phyloP scores from a whole-genome alignment of 2,797 vertebrate genomes.

The Xenops minutus region DNA sequence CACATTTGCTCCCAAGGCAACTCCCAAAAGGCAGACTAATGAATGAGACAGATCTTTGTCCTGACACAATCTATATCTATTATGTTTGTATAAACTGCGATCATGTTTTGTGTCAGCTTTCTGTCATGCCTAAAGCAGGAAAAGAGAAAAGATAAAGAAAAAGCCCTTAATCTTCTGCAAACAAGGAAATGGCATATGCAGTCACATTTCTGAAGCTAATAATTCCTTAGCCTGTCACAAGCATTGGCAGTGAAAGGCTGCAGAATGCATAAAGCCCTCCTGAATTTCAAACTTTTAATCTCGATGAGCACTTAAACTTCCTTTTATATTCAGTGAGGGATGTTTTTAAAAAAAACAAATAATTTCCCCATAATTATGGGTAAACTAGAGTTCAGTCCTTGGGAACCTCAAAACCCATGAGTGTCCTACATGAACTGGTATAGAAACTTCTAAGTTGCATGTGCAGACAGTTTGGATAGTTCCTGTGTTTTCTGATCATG shows the following conservation, averaged over 20 bases:
- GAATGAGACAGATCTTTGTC: not conserved
- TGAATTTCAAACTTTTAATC: not conserved
- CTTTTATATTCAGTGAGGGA: not conserved
- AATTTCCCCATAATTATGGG: not conserved
- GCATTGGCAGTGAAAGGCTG: not conserved
- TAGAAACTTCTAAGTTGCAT: not conserved
- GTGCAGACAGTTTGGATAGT: not conserved
- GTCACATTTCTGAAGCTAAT: not conserved
- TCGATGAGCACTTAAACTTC: not conserved
- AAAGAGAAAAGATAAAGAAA: not conserved
- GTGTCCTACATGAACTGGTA: not conserved
- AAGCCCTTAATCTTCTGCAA: not conserved
- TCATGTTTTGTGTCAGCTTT: not conserved
- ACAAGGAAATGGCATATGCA: not conserved
- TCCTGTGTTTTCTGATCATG: not conserved
- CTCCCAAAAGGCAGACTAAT: not conserved
- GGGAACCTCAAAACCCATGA: not conserved
- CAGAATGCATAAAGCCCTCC: not conserved
- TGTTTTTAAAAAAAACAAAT: not conserved
- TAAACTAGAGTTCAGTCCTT: not conserved
- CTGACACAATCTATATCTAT: not conserved
- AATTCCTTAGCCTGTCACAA: not conserved
- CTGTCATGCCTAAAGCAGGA: not conserved
- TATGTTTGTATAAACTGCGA: not conserved
- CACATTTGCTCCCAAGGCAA: not conserved